Conservation (phyloP, 2,888 invertebrate species). For the Epirrhoe alternata region DNA sequence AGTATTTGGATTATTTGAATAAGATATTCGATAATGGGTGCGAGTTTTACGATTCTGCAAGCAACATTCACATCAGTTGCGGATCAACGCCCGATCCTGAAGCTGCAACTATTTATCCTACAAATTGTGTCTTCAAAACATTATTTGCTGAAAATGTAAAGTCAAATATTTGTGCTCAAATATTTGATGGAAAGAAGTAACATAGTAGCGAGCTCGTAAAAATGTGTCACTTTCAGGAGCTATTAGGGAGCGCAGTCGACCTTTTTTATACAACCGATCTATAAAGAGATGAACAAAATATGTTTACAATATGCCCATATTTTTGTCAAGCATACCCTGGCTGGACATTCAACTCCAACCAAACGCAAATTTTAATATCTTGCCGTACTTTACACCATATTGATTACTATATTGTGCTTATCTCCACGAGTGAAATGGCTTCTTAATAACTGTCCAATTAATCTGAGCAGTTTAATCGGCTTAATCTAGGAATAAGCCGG, state of each 20-base stretch:
- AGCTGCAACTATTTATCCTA: neutral
- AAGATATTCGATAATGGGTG: neutral
- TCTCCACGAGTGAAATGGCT: neutral
- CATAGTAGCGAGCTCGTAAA: neutral
- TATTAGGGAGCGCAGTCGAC: no score
- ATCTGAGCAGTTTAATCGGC: conserved; percentile 48
- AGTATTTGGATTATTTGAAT: neutral
- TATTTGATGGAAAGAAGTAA: neutral
- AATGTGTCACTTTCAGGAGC: conserved; percentile 1
- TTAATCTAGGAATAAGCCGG: conserved; percentile 51
- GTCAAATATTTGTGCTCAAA: no score
- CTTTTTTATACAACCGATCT: no score
- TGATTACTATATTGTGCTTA: no score
- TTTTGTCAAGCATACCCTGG: no score
- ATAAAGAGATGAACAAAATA: no score
- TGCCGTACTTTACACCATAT: no score
- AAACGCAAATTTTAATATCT: no score
- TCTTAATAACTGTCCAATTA: conserved; percentile 46
- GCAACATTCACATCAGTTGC: neutral
- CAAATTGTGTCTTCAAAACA: neutral
- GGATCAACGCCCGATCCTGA: neutral
- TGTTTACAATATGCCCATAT: no score
- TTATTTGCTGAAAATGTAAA: neutral
- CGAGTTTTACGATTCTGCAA: neutral
- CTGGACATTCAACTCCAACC: no score